Conservation (phyloP, 2,797 vertebrate species). For the Artibeus jamaicensis region DNA sequence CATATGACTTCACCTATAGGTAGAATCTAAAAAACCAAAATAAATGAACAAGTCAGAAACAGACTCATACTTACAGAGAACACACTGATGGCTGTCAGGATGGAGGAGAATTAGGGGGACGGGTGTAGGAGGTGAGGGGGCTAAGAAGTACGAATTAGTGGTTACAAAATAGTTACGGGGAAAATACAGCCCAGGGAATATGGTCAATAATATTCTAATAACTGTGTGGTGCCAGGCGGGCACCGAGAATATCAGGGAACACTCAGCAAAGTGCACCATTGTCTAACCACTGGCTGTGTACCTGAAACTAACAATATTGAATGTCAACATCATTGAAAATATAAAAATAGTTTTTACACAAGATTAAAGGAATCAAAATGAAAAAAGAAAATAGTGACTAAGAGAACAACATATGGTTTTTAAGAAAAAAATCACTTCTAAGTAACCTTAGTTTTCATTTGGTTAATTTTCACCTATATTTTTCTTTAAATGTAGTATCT, state of each 20-base stretch:
- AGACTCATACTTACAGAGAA: neutral
- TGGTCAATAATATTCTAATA: neutral
- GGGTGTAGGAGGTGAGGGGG: neutral
- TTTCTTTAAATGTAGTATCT: neutral
- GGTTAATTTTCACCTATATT: neutral
- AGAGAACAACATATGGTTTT: slow-evolving; percentile 16
- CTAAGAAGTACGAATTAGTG: neutral
- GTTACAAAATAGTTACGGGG: neutral
- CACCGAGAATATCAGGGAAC: too few relatives aligned
- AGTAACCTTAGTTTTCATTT: neutral
- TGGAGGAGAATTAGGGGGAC: neutral
- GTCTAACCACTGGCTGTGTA: neutral
- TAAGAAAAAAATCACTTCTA: slow-evolving; percentile 17
- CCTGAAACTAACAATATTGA: neutral
- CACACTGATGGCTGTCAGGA: neutral
- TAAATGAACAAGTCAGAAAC: neutral
- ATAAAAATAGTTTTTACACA: neutral
- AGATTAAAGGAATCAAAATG: neutral
- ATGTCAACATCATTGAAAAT: neutral
- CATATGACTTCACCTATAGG: neutral
- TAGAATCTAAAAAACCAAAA: neutral
- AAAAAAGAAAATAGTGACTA: neutral
- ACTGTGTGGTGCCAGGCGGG: neutral
- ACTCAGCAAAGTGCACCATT: neutral
- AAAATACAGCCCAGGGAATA: neutral